Base-by-base conservation (phyloP, 2,888 invertebrate species). In the Maniola hyperantus region DNA sequence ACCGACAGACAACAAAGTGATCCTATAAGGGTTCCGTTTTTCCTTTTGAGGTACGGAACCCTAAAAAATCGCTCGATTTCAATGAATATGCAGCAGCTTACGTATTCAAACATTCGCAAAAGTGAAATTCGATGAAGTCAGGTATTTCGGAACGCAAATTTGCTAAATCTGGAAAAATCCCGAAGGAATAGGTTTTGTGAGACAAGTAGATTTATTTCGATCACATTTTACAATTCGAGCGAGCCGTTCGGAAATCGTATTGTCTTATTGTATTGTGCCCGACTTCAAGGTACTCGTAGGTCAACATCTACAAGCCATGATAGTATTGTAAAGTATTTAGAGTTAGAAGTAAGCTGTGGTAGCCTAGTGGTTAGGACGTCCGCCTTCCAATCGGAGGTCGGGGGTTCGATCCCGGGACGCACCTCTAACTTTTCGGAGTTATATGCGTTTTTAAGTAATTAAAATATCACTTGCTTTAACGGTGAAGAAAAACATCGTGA, bases 151-250 rank as follows among this genome's bases (percentile, higher is more conserved):
- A 65, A 70, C 67, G 67, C 65, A 67, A 72, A 72, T 68, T 71
- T 67, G 65, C 64, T 63, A 67, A 65, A 70, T 65, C 68, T 65
- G 64, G 65, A 61, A 59, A 67, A 68, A 68, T 72, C 70, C 70
- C 46, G 55, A 59, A 65, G 57, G 62, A 70, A 68, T 64, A 55
- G 65, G 64, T 67, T 70, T 67, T 66, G 67, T 65, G 64, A 70
- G 68, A 70, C 70, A 72, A 72, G 63, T 64, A 65, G 72, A 72
- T 72, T 72, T 72, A 68, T 70, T 70, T 70, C 72, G 65, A 70
- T 68, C 68, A 67, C 68, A 70, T 72, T 70, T 67, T 67, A 67
- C 68, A 70, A 68, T 68, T 61, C 65, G 50, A 61, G 50, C 64
- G 65, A 64, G 60, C 63, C 68, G 63, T 66, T 63, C 53, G 48